Conservation (phyloP, 2,888 invertebrate species). For the Catocala fraxini region DNA sequence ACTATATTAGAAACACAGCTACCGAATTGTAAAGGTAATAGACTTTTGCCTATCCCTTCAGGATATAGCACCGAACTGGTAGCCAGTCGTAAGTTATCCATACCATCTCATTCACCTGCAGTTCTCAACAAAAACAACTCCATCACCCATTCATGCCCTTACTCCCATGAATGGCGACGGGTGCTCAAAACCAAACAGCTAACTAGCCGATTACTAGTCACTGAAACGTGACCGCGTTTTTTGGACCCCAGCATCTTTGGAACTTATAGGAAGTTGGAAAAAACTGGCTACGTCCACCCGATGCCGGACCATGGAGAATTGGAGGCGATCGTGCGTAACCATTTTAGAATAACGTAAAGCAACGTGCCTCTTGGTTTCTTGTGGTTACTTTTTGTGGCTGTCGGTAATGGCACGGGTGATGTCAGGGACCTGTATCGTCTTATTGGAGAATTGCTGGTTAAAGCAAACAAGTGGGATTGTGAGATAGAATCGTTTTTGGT, state of each 20-base stretch:
- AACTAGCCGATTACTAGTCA: conserved; percentile 78
- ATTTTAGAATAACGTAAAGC: conserved; percentile 60
- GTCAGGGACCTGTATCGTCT: conserved; percentile 49
- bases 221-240: conserved; percentile 64
- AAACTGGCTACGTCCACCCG: conserved; percentile 51
- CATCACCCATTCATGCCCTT: conserved; percentile 32
- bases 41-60: too few relatives aligned
- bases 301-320: conserved; percentile 68
- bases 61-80: too few relatives aligned
- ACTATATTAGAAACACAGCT: too few relatives aligned
- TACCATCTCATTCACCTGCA: conserved; percentile 7
- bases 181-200: conserved; percentile 52
- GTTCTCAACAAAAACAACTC: conserved; percentile 6
- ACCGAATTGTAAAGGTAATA: too few relatives aligned
- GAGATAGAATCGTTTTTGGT: conserved; percentile 6
- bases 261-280: conserved; percentile 41
- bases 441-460: conserved; percentile 14
- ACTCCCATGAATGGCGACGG: conserved; percentile 53
- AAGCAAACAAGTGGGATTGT: conserved; percentile 22
- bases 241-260: conserved; percentile 50
- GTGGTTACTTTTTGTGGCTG: conserved; percentile 59
- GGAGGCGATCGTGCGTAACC: conserved; percentile 56
- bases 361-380: conserved; percentile 69
- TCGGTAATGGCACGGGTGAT: conserved; percentile 55
- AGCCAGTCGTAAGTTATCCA: too few relatives aligned